Evolutionary conservation across 2,888 invertebrate species (phyloP), one percentile per base, ranked within the genome.

Genomic region (Drosophila eohydei): DNA sequence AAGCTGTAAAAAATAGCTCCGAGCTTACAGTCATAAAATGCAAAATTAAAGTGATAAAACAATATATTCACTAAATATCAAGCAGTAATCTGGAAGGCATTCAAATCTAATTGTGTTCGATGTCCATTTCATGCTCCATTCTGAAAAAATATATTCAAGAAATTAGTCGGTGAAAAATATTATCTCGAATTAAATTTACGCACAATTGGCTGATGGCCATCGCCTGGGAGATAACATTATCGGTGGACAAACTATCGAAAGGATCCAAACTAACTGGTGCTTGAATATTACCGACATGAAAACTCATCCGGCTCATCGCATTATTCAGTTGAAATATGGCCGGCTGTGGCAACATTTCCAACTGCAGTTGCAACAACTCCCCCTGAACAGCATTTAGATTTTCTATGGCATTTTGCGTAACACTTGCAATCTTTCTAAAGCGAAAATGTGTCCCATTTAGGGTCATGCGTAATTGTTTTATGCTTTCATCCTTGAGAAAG

Each of bases 111-210:
- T 0, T 12, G 4, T 8, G 8, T 67, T 78, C 79, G 7, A 63
- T 50, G 1, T 81, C 78, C 81, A 81, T 86, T 2, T 46, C 68
- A 34, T 16, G 40, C 16, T 74, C 48, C 40, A 81, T 11, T 5
- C 82, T 88, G 41, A 32, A 72, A 82, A 16, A n/a, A 74, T n/a
- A 43, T 9, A 3, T 16, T 32, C 1, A 8, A 0, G 0, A 55
- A 32, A 16, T 54, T 38, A 55, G 26, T 30, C 2, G 5, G 11
- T 28, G 14, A 3, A 26, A 26, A 11, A 38, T 12, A 9, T 32
- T 9, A 58, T 4, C 9, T 1, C 2, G 4, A 9, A n/a, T 48
- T 7, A 6, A 8, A 12, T 16, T 30, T 34, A 81, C 83, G 21
- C 16, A 84, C 84, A 70, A 36, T 26, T 73, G 34, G 6, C 11